Conservation (phyloP, 2,888 invertebrate species). For the Elaeidobius kamerunicus region DNA sequence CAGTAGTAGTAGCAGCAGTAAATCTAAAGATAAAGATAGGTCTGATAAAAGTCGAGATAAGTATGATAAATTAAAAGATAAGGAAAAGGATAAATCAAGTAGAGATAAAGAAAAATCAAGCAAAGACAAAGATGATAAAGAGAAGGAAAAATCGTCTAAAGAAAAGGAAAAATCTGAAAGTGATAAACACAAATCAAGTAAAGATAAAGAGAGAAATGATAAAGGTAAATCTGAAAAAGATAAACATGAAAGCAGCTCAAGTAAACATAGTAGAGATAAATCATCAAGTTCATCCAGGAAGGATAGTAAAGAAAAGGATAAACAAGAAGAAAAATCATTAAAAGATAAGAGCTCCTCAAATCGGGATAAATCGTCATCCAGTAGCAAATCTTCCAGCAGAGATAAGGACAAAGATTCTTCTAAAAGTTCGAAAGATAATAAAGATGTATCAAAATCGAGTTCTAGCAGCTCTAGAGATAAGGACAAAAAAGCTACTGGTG, state of each 20-base stretch:
- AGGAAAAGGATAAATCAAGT: conserved; percentile 15
- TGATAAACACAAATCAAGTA: conserved; percentile 38
- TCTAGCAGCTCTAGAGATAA: conserved; percentile 28
- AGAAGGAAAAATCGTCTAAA: conserved; percentile 21
- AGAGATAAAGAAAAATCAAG: conserved; percentile 25
- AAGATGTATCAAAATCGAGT: conserved; percentile 22
- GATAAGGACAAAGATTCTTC: conserved; percentile 36
- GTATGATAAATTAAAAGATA: conserved; percentile 10
- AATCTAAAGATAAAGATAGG: conserved; percentile 21
- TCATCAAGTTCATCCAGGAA: conserved; percentile 11
- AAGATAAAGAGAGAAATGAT: conserved; percentile 34
- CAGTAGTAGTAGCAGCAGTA: conserved; percentile 32
- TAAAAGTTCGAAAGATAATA: conserved; percentile 33
- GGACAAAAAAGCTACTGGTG: conserved; percentile 16
- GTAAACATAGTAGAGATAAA: conserved; percentile 7
- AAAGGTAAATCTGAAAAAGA: conserved; percentile 33
- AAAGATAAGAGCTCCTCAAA: conserved; percentile 10
- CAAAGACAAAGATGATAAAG: conserved; percentile 26
- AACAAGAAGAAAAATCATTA: conserved; percentile 27
- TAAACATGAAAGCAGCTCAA: conserved; percentile 31
- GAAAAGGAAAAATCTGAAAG: conserved; percentile 37
- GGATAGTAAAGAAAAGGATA: conserved; percentile 19
- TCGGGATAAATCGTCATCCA: conserved; percentile 11
- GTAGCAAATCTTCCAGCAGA: conserved; percentile 33
- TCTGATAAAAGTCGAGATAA: conserved; percentile 25